Conservation (phyloP, 2,113 vertebrate species). For the Trichomycterus rosablanca region DNA sequence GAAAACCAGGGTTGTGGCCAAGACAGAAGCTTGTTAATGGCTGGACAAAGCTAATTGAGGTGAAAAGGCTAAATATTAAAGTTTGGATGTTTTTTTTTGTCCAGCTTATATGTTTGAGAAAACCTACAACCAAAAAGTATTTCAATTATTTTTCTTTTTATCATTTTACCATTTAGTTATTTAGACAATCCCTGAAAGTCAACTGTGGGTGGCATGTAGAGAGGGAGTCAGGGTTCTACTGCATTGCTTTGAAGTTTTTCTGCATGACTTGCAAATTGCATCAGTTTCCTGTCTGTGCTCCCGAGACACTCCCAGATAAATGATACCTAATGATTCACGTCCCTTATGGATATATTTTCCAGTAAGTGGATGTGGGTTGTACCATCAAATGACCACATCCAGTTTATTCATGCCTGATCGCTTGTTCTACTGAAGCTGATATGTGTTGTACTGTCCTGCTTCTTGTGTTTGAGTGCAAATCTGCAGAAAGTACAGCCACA, state of each 20-base stretch:
- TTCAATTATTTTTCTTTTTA: too few species aligned
- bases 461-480: constrained; percentile 9
- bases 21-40: too few species aligned
- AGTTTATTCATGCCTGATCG: not conserved
- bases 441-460: not conserved
- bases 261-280: constrained; percentile 5
- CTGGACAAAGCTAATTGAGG: too few species aligned
- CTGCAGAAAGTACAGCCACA: constrained; percentile 24
- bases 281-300: constrained; percentile 11
- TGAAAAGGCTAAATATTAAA: too few species aligned
- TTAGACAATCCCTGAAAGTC: too few species aligned
- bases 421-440: not conserved
- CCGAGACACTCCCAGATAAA: not conserved
- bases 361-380: not conserved
- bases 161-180: too few species aligned
- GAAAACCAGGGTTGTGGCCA: too few species aligned
- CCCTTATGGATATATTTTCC: not conserved
- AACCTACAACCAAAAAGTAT: too few species aligned
- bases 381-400: not conserved
- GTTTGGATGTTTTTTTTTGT: too few species aligned
- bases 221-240: not conserved
- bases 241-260: constrained; percentile 3
- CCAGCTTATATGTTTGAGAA: too few species aligned
- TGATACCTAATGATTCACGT: constrained; percentile 7
- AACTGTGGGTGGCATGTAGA: constrained; percentile 2